Conservation (phyloP, 2,113 vertebrate species). For the Casuarius casuarius region DNA sequence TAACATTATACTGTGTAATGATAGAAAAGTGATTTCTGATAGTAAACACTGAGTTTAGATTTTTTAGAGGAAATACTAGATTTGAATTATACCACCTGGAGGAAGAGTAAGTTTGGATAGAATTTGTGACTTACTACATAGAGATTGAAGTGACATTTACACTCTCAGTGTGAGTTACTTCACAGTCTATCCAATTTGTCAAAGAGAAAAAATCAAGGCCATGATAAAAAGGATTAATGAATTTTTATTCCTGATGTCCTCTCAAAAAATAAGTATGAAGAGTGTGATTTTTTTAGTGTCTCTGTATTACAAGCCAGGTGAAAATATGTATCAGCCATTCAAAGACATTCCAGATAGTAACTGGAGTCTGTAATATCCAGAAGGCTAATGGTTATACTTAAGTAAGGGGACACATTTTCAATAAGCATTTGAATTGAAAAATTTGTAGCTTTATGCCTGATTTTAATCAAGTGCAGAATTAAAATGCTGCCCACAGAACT, state of each 20-base stretch:
- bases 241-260: neutral
- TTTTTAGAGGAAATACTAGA: neutral
- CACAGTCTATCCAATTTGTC: neutral
- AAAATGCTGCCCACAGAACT: neutral
- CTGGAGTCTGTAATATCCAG: neutral
- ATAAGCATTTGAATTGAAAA: neutral
- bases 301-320: neutral
- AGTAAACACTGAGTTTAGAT: neutral
- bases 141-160: neutral
- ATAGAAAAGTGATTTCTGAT: neutral
- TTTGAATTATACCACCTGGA: neutral
- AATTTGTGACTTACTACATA: neutral
- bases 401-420: neutral
- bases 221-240: neutral
- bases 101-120: neutral
- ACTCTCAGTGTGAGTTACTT: neutral
- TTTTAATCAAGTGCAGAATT: neutral
- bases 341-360: neutral
- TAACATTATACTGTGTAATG: neutral
- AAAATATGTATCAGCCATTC: neutral
- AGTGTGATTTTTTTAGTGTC: neutral
- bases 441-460: neutral
- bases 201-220: neutral
- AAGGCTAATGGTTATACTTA: neutral
- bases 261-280: neutral